Conservation (phyloP, 2,888 invertebrate species). For the Coronaproctus castanopsis region DNA sequence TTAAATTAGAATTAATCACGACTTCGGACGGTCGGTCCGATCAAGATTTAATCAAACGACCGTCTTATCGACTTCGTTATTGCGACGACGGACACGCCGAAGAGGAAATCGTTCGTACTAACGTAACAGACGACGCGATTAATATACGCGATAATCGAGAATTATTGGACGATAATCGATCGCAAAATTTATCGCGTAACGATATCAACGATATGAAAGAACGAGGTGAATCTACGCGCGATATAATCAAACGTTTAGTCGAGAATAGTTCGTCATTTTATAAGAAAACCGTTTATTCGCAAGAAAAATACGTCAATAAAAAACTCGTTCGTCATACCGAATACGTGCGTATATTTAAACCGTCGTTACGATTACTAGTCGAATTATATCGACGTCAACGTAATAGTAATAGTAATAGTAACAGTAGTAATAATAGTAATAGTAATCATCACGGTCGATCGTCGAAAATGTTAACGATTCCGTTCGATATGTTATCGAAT, state of each 20-base stretch:
- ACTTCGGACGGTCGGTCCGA: no score
- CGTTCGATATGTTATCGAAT: constrained; percentile 76
- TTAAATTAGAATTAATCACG: constrained; percentile 45
- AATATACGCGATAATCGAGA: no score
- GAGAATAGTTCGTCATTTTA: constrained; percentile 83
- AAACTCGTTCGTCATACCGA: constrained; percentile 87
- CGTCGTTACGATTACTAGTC: constrained; percentile 57
- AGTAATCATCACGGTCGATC: no score
- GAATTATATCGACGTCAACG: constrained; percentile 59
- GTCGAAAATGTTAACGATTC: constrained; percentile 51
- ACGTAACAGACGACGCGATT: no score
- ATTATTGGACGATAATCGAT: constrained; percentile 57
- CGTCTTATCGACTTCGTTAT: no score
- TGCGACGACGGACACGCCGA: no score
- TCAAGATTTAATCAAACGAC: no score
- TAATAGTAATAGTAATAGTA: no score
- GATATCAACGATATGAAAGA: constrained; percentile 63
- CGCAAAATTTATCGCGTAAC: constrained; percentile 61
- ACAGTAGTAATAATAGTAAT: no score
- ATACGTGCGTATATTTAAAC: constrained; percentile 54
- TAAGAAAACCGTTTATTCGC: constrained; percentile 73
- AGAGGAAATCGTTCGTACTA: no score
- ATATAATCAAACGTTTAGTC: constrained; percentile 68
- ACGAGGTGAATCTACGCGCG: constrained; percentile 52
- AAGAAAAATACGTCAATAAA: constrained; percentile 85